phyloP scores from a whole-genome alignment of 2,797 vertebrate species.

The Todus mexicanus region DNA sequence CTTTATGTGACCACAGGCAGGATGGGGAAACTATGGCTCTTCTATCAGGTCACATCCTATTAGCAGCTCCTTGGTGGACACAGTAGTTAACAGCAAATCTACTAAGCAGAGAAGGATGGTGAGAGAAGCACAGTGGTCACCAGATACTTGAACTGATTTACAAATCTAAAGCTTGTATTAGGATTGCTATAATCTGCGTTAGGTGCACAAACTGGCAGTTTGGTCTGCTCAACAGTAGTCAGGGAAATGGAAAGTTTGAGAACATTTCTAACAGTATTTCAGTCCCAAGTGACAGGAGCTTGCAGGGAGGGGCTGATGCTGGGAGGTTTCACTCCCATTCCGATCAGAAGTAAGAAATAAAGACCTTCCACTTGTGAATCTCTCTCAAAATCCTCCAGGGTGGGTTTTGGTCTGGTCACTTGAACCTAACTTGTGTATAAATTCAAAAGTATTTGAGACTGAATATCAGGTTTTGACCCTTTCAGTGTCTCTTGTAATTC shows the following conservation, averaged over 20 bases:
- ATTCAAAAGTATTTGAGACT: not conserved
- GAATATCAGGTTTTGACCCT: not conserved
- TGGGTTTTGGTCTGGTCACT: not conserved
- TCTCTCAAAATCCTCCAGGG: not conserved
- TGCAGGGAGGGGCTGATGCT: not conserved
- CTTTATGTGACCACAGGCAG: not conserved
- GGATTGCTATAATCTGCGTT: not conserved
- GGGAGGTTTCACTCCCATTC: not conserved
- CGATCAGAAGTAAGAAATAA: not conserved
- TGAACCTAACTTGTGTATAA: not conserved
- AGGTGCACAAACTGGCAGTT: not conserved
- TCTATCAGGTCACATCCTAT: fast-evolving
- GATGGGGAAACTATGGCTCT: not conserved
- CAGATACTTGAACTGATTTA: not conserved
- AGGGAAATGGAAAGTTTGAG: not conserved
- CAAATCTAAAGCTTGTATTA: not conserved
- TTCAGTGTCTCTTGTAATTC: not conserved
- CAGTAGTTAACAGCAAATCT: not conserved
- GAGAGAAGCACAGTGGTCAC: not conserved
- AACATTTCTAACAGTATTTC: not conserved
- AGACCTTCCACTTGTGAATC: not conserved
- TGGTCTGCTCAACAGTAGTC: not conserved
- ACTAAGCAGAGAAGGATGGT: not conserved
- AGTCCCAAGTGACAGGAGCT: not conserved
- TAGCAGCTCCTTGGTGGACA: not conserved